Evolutionary conservation across 2,888 invertebrate genomes (phyloP).

Genomic region (Allophyes oxyacanthae): DNA sequence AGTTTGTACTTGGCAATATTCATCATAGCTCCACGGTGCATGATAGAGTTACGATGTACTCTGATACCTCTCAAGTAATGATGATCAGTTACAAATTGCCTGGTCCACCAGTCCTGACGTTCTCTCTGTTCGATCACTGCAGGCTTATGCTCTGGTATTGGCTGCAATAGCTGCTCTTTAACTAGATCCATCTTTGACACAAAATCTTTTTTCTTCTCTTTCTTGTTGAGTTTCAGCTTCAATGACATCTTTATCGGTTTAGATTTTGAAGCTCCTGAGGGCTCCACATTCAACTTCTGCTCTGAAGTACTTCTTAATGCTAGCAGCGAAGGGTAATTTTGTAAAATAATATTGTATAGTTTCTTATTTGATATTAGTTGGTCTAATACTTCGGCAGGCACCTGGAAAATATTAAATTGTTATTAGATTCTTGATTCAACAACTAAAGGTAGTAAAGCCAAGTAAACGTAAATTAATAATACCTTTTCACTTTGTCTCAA

Average conservation of each 20-base stretch:
- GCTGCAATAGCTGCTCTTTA: constrained; percentile 79
- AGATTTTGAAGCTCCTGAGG: constrained; percentile 71
- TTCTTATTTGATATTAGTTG: constrained; percentile 90
- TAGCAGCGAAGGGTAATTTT: constrained; percentile 92
- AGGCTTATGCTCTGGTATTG: constrained; percentile 83
- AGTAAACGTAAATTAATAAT: constrained; percentile 34
- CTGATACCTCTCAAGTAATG: constrained; percentile 92
- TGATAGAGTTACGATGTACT: constrained; percentile 94
- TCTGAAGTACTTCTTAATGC: constrained; percentile 91
- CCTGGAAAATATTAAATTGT: constrained; percentile 75
- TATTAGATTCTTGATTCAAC: neutral
- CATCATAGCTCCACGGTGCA: constrained; percentile 96
- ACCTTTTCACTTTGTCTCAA: constrained; percentile 93
- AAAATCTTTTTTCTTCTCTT: constrained; percentile 74
- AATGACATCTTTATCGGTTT: constrained; percentile 91
- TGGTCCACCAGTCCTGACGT: constrained; percentile 81
- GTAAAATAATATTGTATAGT: constrained; percentile 92
- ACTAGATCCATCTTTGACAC: constrained; percentile 81
- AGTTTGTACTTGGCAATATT: constrained; percentile 95
- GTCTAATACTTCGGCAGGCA: constrained; percentile 92
- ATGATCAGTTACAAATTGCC: constrained; percentile 89
- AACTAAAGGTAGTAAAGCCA: neutral
- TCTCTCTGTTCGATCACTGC: constrained; percentile 71
- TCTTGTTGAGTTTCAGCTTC: constrained; percentile 86
- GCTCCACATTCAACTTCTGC: constrained; percentile 86